These are phyloP conservation scores for Rhegmatorhina hoffmannsi DNA, from an alignment of 2,113 vertebrate genomes.

Conservation along the genomic window DNA sequence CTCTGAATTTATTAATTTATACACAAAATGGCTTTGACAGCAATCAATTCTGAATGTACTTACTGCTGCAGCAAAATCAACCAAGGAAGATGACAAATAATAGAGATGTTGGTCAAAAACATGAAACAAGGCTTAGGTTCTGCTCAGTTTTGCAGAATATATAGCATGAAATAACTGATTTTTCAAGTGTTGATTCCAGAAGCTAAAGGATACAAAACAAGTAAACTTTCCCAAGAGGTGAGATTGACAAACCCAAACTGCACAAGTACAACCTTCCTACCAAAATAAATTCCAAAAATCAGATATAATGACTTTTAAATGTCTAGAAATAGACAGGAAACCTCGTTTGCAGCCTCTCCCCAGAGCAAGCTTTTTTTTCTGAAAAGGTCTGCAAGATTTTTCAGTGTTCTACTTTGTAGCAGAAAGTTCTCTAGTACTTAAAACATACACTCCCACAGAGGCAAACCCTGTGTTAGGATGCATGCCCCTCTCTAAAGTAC, in stretches of 20 bases:
- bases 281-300: background rate
- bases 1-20: constrained; percentile 21
- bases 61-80: background rate
- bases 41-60: constrained; percentile 5
- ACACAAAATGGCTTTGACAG: background rate
- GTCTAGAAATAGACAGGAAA: background rate
- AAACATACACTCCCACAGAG: background rate
- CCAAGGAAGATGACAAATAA: background rate
- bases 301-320: background rate
- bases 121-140: background rate
- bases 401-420: background rate
- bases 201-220: background rate
- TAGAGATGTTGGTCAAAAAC: background rate
- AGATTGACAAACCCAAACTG: background rate
- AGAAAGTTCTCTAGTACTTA: background rate
- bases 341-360: background rate
- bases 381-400: background rate
- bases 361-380: background rate
- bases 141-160: background rate
- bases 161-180: background rate
- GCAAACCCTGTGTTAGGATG: background rate
- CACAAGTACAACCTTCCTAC: background rate
- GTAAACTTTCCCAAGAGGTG: background rate
- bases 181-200: background rate
- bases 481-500: background rate